Percentiles rank a stretch among this genome's conserved stretches.
phyloP scores from a whole-genome alignment of 2,888 invertebrate genomes.

The Lordiphosa andalusiaca region DNA sequence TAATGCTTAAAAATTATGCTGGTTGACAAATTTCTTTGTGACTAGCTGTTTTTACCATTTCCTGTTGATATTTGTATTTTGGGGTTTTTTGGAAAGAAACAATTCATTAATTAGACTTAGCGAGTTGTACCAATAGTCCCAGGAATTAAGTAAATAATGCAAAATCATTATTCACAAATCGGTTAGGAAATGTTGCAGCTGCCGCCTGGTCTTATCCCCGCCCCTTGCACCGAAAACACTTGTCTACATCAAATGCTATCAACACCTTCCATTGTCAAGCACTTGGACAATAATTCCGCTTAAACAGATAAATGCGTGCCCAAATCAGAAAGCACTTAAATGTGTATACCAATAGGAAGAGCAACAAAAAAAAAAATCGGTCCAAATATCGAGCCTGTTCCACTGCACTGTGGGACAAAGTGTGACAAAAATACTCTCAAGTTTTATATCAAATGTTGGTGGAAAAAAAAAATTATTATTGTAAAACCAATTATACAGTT shows the following conservation, averaged over 20 bases:
- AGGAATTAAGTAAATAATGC: background rate
- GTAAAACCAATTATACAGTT: no score
- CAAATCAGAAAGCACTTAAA: constrained; percentile 63
- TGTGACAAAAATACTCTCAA: background rate
- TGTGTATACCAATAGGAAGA: constrained; percentile 32
- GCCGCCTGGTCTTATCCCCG: constrained; percentile 9
- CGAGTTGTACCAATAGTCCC: constrained; percentile 21
- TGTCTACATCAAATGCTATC: constrained; percentile 26
- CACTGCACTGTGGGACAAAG: background rate
- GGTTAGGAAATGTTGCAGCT: constrained; percentile 47
- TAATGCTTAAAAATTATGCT: constrained; percentile 78
- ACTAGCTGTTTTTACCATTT: constrained; percentile 10
- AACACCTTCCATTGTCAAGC: constrained; percentile 31
- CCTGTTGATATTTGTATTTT: constrained; percentile 15
- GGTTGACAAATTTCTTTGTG: constrained; percentile 65
- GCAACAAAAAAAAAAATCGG: constrained; percentile 5
- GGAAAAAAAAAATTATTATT: no score
- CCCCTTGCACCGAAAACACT: constrained; percentile 25
- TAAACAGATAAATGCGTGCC: constrained; percentile 63
- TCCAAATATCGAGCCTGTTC: constrained; percentile 6
- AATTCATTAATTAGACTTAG: constrained; percentile 65
- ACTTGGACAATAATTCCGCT: constrained; percentile 69
- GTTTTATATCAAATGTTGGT: no score
- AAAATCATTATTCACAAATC: constrained; percentile 20
- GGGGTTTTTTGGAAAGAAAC: constrained; percentile 39